Conservation (phyloP, 2,797 vertebrate genomes). For the Myotis myotis region DNA sequence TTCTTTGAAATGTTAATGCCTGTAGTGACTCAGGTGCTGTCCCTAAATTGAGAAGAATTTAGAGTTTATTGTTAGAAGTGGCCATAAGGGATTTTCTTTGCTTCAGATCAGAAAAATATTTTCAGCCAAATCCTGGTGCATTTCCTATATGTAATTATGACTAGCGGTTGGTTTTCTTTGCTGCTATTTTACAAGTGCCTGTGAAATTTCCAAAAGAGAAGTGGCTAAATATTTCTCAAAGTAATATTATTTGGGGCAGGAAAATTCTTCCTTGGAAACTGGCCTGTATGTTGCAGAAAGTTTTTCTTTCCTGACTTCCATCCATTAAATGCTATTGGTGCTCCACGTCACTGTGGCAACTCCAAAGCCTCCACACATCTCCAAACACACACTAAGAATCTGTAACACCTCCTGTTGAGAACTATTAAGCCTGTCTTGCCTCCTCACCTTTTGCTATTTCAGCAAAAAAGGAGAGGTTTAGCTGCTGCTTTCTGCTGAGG, state of each 20-base stretch:
- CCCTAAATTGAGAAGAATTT: not conserved
- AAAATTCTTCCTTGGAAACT: not conserved
- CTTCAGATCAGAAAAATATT: not conserved
- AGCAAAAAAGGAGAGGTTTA: not conserved
- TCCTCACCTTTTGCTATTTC: slow-evolving; percentile 40
- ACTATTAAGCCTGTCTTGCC: not conserved
- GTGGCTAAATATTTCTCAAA: slow-evolving; percentile 28
- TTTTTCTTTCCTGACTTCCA: not conserved
- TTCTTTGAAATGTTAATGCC: slow-evolving; percentile 23
- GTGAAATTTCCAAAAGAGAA: slow-evolving; percentile 13
- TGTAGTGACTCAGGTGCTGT: not conserved
- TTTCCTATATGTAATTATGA: not conserved
- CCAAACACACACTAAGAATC: not conserved
- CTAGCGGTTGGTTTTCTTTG: not conserved
- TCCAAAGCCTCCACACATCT: not conserved
- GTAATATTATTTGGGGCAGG: not conserved
- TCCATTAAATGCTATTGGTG: not conserved
- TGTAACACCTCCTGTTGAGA: not conserved
- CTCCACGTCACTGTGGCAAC: not conserved
- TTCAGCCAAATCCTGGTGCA: not conserved
- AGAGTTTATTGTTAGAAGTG: slow-evolving; percentile 16
- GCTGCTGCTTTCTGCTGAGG: not conserved
- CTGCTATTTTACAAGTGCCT: not conserved
- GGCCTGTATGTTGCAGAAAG: not conserved
- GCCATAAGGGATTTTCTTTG: slow-evolving; percentile 14